Conservation (phyloP, 2,888 invertebrate genomes). For the Papilio elwesi region DNA sequence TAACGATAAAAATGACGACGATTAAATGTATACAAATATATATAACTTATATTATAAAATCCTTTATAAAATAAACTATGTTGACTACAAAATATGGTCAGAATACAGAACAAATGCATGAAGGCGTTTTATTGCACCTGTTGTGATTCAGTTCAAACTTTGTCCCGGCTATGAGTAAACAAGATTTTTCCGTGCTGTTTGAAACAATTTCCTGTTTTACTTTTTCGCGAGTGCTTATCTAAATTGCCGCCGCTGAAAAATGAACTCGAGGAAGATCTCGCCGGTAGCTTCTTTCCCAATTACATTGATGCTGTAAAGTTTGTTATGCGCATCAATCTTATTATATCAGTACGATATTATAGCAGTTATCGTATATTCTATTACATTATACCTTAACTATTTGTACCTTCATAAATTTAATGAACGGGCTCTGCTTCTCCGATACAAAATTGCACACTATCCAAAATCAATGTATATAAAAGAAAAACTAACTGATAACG, state of each 20-base stretch:
- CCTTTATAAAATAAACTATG: too few species aligned
- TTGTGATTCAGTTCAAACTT: constrained; percentile 23
- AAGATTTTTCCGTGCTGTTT: constrained; percentile 16
- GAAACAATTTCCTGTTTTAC: constrained; percentile 28
- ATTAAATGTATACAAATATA: too few species aligned
- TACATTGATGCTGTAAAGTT: constrained; percentile 10
- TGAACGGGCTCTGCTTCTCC: too few species aligned
- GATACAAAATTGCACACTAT: too few species aligned
- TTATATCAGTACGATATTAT: too few species aligned
- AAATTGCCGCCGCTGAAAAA: constrained; percentile 23
- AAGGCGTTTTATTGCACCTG: constrained; percentile 8
- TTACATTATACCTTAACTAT: too few species aligned
- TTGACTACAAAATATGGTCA: neutral
- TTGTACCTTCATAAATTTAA: too few species aligned
- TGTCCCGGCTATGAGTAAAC: constrained; percentile 26
- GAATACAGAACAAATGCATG: neutral
- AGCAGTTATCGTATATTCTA: too few species aligned
- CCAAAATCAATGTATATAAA: too few species aligned
- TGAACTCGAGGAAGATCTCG: constrained; percentile 18
- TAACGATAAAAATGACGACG: too few species aligned
- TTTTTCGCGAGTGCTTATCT: constrained; percentile 29
- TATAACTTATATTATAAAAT: too few species aligned
- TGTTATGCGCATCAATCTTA: neutral
- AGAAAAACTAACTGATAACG: neutral
- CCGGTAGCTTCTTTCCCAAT: constrained; percentile 5